Conservation (phyloP, 2,888 invertebrate genomes). For the Artemia sinica region DNA sequence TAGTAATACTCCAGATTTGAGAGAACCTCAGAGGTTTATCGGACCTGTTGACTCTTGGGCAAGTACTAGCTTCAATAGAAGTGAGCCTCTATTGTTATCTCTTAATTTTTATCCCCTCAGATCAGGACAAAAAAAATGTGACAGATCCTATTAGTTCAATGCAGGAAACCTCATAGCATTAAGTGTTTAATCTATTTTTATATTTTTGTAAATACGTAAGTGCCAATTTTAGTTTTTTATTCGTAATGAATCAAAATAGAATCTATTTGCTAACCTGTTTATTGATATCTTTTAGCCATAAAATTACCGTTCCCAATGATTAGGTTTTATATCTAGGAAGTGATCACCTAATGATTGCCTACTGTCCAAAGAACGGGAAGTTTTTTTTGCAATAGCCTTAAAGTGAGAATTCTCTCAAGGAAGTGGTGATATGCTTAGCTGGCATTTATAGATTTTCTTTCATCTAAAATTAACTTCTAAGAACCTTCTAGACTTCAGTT, state of each 20-base stretch:
- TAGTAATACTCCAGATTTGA: conserved; percentile 1
- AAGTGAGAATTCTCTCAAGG: too few species aligned
- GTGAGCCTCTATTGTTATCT: background rate
- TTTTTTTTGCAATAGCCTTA: too few species aligned
- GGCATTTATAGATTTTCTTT: too few species aligned
- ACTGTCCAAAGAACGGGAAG: too few species aligned
- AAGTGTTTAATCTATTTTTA: background rate
- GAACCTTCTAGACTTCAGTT: too few species aligned
- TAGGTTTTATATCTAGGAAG: too few species aligned
- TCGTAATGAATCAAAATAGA: conserved; percentile 13
- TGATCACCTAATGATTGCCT: too few species aligned
- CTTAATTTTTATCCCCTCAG: conserved; percentile 9
- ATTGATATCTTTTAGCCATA: too few species aligned
- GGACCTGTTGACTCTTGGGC: background rate
- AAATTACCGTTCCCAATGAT: too few species aligned
- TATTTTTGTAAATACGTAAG: conserved; percentile 12
- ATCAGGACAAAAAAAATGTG: background rate
- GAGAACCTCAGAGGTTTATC: background rate
- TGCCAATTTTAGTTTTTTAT: conserved; percentile 8
- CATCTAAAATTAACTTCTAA: too few species aligned
- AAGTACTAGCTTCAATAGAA: background rate
- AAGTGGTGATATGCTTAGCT: too few species aligned
- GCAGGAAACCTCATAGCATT: background rate
- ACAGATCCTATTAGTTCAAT: conserved; percentile 2
- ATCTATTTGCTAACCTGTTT: background rate